Evolutionary conservation across 2,888 invertebrate genomes (phyloP), one percentile per base, ranked within the genome.

Genomic region (Acanthococcus lagerstroemiae): DNA sequence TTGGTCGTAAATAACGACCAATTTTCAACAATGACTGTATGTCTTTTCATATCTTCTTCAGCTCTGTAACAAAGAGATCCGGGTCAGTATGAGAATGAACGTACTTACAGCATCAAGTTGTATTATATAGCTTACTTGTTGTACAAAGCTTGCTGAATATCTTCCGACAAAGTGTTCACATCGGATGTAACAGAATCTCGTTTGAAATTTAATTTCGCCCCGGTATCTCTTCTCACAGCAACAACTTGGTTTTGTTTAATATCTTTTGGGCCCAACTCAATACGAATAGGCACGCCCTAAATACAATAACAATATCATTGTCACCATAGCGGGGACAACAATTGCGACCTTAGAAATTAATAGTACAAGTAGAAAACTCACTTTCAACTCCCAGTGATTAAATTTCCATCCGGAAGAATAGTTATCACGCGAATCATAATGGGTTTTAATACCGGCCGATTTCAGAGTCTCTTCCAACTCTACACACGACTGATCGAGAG

Each of bases 361-460:
- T n/a, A n/a, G n/a, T n/a, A n/a, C n/a, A n/a, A n/a, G n/a, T n/a
- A n/a, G 6, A 46, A n/a, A 54, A 19, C 22, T 4, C 74, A 86
- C 87, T 82, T 95, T 95, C 37, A 95, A 78, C 75, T 95, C 95
- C 95, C 95, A 95, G 74, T 95, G 91, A 75, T 95, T 95, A 76
- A 93, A 96, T 78, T 99, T 99, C 99, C 99, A 99, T 0, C 97
- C 99, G 0, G 97, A 96, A 15, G 96, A 95, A 75, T 96, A 95
- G 77, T 97, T 95, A 73, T 91, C 92, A 65, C 96, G 81, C 70
- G 86, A 86, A 77, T 99, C 99, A 6, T 88, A 88, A 70, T 90
- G 86, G 0, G 87, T 87, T 68, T 88, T 81, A 7, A 99, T 76
- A 0, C 84, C 86, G 1, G 78, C 81, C 0, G 77, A 77, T 15